Percentiles rank a stretch among this genome's conserved stretches.
Evolutionary conservation across 2,888 invertebrate genomes (phyloP).

Genomic region (Noctua pronuba): DNA sequence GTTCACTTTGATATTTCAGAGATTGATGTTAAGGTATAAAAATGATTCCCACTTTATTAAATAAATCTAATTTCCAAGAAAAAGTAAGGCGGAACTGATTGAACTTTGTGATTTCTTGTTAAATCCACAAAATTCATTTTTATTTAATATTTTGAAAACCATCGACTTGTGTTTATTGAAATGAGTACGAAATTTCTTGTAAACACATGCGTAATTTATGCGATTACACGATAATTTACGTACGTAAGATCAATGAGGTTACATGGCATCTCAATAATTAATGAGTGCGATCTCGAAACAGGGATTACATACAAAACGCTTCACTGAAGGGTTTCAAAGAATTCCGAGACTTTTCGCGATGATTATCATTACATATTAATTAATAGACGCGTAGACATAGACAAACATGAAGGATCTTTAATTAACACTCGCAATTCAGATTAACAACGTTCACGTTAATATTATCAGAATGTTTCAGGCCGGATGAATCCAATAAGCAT

Average conservation of each 20-base stretch:
- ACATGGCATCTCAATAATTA: slow-evolving; percentile 63
- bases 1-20: slow-evolving; percentile 77
- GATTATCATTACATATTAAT: slow-evolving; percentile 67
- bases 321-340: slow-evolving; percentile 51
- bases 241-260: slow-evolving; percentile 56
- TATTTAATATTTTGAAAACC: background rate
- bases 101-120: slow-evolving; percentile 11
- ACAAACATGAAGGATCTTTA: slow-evolving; percentile 65
- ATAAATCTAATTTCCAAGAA: slow-evolving; percentile 25
- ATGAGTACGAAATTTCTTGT: slow-evolving; percentile 20
- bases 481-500: slow-evolving; percentile 71
- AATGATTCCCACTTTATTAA: slow-evolving; percentile 62
- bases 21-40: slow-evolving; percentile 73
- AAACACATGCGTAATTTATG: slow-evolving; percentile 37
- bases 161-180: slow-evolving; percentile 8
- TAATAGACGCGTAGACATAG: slow-evolving; percentile 61
- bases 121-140: background rate
- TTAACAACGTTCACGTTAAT: slow-evolving; percentile 69
- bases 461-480: slow-evolving; percentile 74
- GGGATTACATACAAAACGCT: slow-evolving; percentile 67
- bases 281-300: slow-evolving; percentile 63
- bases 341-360: slow-evolving; percentile 53
- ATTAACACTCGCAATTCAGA: slow-evolving; percentile 69
- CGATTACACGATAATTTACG: slow-evolving; percentile 62
- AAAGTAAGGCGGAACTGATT: slow-evolving; percentile 3